These are phyloP conservation scores for Panzeria rudis DNA, from an alignment of 2,888 invertebrate genomes.

Conservation along the genomic window DNA sequence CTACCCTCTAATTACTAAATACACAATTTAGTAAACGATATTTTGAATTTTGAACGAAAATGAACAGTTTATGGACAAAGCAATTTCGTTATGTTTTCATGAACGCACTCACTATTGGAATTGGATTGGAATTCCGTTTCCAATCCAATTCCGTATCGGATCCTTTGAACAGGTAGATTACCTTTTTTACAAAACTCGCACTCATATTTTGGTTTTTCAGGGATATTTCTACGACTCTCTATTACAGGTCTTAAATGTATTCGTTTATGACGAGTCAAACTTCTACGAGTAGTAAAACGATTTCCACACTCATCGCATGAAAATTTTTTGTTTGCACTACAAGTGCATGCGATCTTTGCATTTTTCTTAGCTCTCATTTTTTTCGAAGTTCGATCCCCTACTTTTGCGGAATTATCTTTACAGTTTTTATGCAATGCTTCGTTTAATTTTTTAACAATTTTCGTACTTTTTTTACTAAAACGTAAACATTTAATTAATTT, in stretches of 20 bases:
- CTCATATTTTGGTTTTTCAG: conserved; percentile 61
- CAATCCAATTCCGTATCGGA: no score
- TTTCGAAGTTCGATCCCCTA: neutral
- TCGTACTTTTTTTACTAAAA: conserved; percentile 28
- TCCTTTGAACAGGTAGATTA: no score
- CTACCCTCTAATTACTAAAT: no score
- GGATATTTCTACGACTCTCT: neutral
- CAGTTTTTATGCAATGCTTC: neutral
- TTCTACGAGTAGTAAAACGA: conserved; percentile 77
- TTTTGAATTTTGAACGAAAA: no score
- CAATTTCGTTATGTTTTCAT: no score
- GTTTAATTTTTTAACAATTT: conserved; percentile 4
- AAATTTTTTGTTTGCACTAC: conserved; percentile 73
- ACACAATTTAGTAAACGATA: no score
- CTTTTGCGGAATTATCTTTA: neutral
- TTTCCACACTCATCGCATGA: conserved; percentile 76
- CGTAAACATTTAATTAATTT: neutral
- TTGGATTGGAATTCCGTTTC: no score
- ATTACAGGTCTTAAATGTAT: conserved; percentile 76
- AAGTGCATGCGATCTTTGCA: neutral
- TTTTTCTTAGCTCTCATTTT: neutral
- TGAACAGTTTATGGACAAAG: no score
- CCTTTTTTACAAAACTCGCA: conserved; percentile 74
- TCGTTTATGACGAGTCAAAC: conserved; percentile 77
- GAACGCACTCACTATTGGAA: no score